phyloP scores from a whole-genome alignment of 1,140 invertebrate genomes.

The Hylaeus volcanicus region DNA sequence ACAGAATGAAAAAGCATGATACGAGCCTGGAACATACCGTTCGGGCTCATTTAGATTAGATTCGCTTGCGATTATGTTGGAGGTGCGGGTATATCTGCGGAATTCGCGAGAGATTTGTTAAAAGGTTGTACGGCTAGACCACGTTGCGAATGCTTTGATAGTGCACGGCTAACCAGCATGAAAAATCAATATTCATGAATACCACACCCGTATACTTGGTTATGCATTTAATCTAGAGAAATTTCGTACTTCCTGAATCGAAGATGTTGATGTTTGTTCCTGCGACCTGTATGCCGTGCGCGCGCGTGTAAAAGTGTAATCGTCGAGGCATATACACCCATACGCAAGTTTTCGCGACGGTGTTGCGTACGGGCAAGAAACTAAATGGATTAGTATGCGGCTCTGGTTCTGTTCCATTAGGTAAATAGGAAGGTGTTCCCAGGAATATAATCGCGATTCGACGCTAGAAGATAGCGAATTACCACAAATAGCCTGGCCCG shows the following conservation, averaged over 20 bases:
- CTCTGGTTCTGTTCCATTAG: conserved; percentile 13
- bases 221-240: conserved; percentile 54
- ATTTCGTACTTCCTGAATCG: conserved; percentile 35
- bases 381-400: conserved; percentile 17
- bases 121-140: background rate
- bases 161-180: conserved; percentile 26
- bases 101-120: conserved; percentile 20
- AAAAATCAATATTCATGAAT: conserved; percentile 69
- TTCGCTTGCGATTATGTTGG: background rate
- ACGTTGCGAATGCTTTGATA: conserved; percentile 6
- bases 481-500: background rate
- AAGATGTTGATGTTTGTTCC: conserved; percentile 62
- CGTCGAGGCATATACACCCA: background rate
- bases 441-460: conserved; percentile 5
- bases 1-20: conserved; percentile 8
- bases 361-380: background rate
- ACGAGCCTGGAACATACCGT: conserved; percentile 10
- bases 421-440: conserved; percentile 13
- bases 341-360: background rate
- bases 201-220: background rate
- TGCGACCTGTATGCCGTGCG: background rate
- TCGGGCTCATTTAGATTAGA: background rate
- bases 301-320: conserved; percentile 11
- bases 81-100: background rate
- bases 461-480: conserved; percentile 12